Percentiles rank a stretch among this genome's conserved stretches.
Conservation (phyloP, 2,797 vertebrate species). For the Spinibarbus caldwelli region DNA sequence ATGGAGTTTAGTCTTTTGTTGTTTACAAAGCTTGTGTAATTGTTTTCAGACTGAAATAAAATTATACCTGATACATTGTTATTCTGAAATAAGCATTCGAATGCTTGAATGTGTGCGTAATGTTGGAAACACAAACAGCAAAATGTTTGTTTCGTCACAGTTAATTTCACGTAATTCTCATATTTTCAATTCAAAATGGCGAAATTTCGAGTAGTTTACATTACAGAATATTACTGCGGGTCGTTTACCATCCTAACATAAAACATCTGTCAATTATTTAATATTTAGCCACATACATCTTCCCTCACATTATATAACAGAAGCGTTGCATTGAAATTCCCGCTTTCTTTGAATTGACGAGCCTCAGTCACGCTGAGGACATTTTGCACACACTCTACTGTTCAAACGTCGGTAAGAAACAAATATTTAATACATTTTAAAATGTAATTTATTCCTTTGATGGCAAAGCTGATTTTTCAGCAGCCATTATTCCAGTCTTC, state of each 20-base stretch:
- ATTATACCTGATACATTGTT: not conserved
- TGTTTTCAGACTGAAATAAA: conserved; percentile 63
- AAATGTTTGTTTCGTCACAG: no score
- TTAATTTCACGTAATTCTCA: no score
- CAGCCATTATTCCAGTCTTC: not conserved
- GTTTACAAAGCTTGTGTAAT: conserved; percentile 54
- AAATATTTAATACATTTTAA: not conserved
- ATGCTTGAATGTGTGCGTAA: not conserved
- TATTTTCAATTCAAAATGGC: no score
- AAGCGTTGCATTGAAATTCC: not conserved
- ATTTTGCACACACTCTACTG: no score
- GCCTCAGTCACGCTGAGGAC: no score
- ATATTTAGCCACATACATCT: not conserved
- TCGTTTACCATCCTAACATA: not conserved
- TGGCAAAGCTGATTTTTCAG: not conserved
- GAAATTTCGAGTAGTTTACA: no score
- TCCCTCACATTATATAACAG: not conserved
- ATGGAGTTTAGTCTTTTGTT: conserved; percentile 35
- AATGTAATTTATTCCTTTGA: not conserved
- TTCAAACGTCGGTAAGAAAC: not conserved
- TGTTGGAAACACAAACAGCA: not conserved
- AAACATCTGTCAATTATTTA: not conserved
- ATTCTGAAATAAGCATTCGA: not conserved
- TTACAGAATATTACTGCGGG: no score
- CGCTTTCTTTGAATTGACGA: no score